Evolutionary conservation across 2,888 invertebrate genomes (phyloP).

Genomic region (Deilephila porcellus): DNA sequence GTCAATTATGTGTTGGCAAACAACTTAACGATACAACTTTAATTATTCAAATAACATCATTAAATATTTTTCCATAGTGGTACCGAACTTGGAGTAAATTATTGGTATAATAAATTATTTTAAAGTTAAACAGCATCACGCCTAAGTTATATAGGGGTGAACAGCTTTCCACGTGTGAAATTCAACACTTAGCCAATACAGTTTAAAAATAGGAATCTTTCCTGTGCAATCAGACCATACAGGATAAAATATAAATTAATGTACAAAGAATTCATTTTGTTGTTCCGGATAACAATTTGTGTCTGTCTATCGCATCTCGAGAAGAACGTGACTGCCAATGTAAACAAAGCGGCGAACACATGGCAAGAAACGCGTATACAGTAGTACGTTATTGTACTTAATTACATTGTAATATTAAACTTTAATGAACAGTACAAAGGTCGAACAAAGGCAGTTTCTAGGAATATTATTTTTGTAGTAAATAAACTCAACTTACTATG

Average conservation of each 20-base stretch:
- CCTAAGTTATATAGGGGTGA: too few relatives aligned
- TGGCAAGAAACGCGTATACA: constrained; percentile 20
- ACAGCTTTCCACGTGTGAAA: too few relatives aligned
- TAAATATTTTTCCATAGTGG: too few relatives aligned
- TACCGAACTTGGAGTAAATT: too few relatives aligned
- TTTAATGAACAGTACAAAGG: constrained; percentile 23
- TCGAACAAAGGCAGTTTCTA: constrained; percentile 9
- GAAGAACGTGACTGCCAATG: constrained; percentile 56
- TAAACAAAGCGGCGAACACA: constrained; percentile 49
- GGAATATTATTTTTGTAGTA: background rate
- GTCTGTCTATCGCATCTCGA: constrained; percentile 48
- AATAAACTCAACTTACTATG: background rate
- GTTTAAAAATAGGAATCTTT: too few relatives aligned
- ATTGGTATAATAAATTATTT: too few relatives aligned
- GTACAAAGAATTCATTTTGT: constrained; percentile 17
- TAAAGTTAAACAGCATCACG: too few relatives aligned
- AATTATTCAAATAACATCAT: too few relatives aligned
- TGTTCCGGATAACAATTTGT: constrained; percentile 27
- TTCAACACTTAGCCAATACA: too few relatives aligned
- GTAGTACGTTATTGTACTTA: constrained; percentile 32
- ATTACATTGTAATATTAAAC: constrained; percentile 35
- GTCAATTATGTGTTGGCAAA: too few relatives aligned
- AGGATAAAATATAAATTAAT: constrained; percentile 31
- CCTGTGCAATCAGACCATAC: too few relatives aligned
- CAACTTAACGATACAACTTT: too few relatives aligned